Percentiles rank a stretch among this genome's conserved stretches.
Conservation (phyloP, 2,113 vertebrate species). For the Callocephalon fimbriatum region DNA sequence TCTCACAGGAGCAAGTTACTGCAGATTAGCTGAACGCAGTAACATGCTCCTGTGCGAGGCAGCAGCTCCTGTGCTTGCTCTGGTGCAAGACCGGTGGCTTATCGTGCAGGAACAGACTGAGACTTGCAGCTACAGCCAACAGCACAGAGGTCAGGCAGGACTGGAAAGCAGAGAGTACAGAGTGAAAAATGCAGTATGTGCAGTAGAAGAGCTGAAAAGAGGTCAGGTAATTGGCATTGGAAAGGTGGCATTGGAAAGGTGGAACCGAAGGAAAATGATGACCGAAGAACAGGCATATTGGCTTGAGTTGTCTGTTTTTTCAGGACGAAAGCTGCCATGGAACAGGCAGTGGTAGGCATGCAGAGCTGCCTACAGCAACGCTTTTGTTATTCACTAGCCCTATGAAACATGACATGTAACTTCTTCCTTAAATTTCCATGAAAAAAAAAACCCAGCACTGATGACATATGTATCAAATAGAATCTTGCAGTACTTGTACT, state of each 20-base stretch:
- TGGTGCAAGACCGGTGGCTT: not conserved
- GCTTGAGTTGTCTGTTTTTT: not conserved
- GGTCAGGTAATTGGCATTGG: not conserved
- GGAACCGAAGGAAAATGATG: not conserved
- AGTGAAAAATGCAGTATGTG: not conserved
- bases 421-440: not conserved
- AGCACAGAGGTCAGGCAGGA: not conserved
- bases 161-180: not conserved
- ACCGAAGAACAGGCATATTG: not conserved
- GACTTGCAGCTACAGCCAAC: not conserved
- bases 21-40: not conserved
- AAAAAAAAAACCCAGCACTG: not conserved
- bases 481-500: not conserved
- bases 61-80: slow-evolving; percentile 42
- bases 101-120: not conserved
- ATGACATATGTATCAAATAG: not conserved
- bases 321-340: not conserved
- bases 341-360: not conserved
- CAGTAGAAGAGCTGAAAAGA: not conserved
- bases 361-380: not conserved
- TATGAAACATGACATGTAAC: not conserved
- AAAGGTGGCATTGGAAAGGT: not conserved
- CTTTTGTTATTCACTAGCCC: not conserved
- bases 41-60: slow-evolving; percentile 67
- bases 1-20: slow-evolving; percentile 59